These are phyloP conservation scores for Ectemnius cavifrons DNA, from an alignment of 2,888 invertebrate genomes.

Conservation along the genomic window DNA sequence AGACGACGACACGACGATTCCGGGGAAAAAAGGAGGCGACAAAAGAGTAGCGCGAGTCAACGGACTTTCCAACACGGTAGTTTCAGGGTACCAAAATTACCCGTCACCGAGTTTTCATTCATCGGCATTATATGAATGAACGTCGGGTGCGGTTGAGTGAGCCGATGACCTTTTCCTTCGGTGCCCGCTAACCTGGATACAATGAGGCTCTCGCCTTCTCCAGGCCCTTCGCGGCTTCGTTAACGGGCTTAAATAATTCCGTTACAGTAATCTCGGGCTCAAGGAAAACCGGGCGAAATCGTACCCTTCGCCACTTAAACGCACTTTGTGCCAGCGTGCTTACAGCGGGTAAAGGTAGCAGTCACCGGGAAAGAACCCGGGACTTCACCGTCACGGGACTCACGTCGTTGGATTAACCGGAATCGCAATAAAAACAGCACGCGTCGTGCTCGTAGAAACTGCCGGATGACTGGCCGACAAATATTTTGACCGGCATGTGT, in stretches of 20 bases:
- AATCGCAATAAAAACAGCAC: slow-evolving; percentile 4
- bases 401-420: slow-evolving; percentile 1
- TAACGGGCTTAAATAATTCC: too few species aligned
- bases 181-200: slow-evolving; percentile 20
- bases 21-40: not conserved
- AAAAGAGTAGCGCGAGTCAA: not conserved
- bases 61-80: slow-evolving; percentile 10
- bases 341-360: too few species aligned
- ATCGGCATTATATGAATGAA: slow-evolving; percentile 58
- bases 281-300: too few species aligned
- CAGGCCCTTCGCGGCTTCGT: not conserved
- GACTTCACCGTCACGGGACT: not conserved
- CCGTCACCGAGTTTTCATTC: slow-evolving; percentile 51
- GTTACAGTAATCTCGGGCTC: too few species aligned
- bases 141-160: slow-evolving; percentile 37
- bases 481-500: slow-evolving; percentile 14
- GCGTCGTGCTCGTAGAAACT: not conserved
- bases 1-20: not conserved
- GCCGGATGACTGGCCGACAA: not conserved
- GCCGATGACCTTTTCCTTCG: slow-evolving; percentile 44
- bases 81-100: slow-evolving; percentile 10
- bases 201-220: slow-evolving; percentile 18
- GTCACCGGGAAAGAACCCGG: not conserved
- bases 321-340: too few species aligned
- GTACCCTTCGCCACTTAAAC: too few species aligned